Conservation (phyloP, 2,888 invertebrate genomes). For the Epistrophe grossulariae region DNA sequence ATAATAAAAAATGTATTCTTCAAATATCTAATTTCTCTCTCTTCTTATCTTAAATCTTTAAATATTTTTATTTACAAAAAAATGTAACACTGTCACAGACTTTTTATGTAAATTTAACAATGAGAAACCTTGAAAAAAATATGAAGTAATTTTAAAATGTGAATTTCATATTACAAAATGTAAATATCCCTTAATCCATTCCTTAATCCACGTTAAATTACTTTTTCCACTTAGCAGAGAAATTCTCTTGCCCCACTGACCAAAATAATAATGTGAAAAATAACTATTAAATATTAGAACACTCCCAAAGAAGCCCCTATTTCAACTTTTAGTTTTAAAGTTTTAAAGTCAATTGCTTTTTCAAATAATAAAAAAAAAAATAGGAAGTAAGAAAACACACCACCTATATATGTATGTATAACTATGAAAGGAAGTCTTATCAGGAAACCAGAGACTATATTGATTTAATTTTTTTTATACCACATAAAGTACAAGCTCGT, state of each 20-base stretch:
- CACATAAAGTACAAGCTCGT: background rate
- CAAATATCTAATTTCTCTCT: no score
- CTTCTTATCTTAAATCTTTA: no score
- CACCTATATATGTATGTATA: background rate
- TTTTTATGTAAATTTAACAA: background rate
- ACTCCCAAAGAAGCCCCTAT: conserved; percentile 36
- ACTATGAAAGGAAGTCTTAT: conserved; percentile 9
- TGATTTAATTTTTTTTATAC: conserved; percentile 32
- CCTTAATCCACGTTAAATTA: conserved; percentile 18
- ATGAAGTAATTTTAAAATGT: background rate
- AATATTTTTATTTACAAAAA: no score
- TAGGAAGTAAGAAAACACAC: background rate
- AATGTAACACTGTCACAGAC: background rate
- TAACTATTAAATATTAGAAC: conserved; percentile 45
- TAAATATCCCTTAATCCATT: conserved; percentile 8
- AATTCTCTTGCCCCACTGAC: conserved; percentile 15
- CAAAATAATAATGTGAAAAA: conserved; percentile 42
- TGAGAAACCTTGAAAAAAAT: background rate
- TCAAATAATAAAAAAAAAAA: background rate
- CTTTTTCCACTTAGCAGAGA: conserved; percentile 19
- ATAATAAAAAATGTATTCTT: no score
- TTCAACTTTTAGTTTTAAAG: conserved; percentile 46
- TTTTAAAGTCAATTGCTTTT: conserved; percentile 53
- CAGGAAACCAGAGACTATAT: conserved; percentile 54
- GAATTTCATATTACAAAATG: conserved; percentile 4